A percentile compares a stretch with the other conserved stretches of the same genome.
Conservation (phyloP, 2,888 invertebrate species). For the Mimachlamys varia region DNA sequence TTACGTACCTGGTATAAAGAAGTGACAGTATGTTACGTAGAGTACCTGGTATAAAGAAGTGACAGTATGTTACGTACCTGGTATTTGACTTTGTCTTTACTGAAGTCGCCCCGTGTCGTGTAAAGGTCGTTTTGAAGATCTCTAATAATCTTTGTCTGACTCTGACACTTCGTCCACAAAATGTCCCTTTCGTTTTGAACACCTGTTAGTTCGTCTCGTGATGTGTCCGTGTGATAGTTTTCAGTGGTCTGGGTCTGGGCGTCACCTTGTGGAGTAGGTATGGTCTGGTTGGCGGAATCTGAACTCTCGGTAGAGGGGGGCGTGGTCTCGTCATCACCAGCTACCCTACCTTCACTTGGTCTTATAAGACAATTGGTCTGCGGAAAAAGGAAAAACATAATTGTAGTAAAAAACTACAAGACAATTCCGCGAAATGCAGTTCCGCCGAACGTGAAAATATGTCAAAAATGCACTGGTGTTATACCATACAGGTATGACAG, state of each 20-base stretch:
- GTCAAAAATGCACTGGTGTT: too few relatives aligned
- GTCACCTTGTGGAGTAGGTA: neutral
- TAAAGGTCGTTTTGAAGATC: neutral
- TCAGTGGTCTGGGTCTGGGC: neutral
- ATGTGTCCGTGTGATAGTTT: neutral
- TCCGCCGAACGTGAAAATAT: too few relatives aligned
- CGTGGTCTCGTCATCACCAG: too few relatives aligned
- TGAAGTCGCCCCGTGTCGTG: neutral
- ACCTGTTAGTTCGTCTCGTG: neutral
- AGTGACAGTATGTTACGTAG: too few relatives aligned
- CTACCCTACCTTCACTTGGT: too few relatives aligned
- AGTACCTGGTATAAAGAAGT: too few relatives aligned
- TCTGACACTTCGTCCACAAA: neutral
- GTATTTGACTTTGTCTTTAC: neutral
- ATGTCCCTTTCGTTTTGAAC: neutral
- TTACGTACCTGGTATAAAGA: too few relatives aligned
- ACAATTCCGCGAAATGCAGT: too few relatives aligned
- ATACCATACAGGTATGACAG: too few relatives aligned
- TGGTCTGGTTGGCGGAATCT: neutral
- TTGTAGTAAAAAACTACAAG: too few relatives aligned
- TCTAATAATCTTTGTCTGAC: neutral
- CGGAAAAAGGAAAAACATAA: too few relatives aligned
- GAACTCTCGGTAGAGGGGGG: neutral
- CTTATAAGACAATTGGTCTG: too few relatives aligned
- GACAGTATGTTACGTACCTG: neutral